These are phyloP conservation scores for Furnarius figulus DNA, from an alignment of 2,113 vertebrate genomes.

Conservation along the genomic window DNA sequence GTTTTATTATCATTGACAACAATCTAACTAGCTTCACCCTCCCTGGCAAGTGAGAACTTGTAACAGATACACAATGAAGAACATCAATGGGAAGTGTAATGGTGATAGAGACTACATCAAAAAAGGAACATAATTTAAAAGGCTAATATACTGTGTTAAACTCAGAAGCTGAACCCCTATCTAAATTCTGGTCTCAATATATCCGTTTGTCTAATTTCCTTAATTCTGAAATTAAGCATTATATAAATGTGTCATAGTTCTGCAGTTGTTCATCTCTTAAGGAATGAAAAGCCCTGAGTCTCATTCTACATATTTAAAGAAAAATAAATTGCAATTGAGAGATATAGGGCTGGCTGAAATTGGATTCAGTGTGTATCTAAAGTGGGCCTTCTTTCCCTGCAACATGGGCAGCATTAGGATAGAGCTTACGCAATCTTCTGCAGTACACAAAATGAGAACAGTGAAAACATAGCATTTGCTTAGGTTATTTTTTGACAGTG, in stretches of 20 bases:
- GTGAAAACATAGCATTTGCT: not conserved
- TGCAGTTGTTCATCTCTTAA: constrained; percentile 53
- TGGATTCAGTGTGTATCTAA: constrained; percentile 21
- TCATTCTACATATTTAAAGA: constrained; percentile 37
- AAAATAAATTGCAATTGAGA: constrained; percentile 44
- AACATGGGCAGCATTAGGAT: not conserved
- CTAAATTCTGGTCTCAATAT: constrained; percentile 53
- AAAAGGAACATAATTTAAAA: constrained; percentile 35
- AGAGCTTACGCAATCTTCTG: not conserved
- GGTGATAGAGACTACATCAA: constrained; percentile 5
- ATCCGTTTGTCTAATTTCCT: constrained; percentile 57
- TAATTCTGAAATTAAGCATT: constrained; percentile 66
- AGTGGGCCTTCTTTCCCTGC: not conserved
- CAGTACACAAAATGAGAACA: not conserved
- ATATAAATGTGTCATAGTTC: constrained; percentile 59
- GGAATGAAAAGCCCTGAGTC: constrained; percentile 42
- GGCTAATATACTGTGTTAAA: constrained; percentile 27
- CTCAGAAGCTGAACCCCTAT: constrained; percentile 44
- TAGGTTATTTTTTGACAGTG: not conserved
- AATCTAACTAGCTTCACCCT: constrained; percentile 41
- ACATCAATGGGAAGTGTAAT: constrained; percentile 14
- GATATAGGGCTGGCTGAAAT: not conserved
- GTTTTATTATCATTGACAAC: not conserved
- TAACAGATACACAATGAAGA: constrained; percentile 27
- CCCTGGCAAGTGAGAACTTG: not conserved